Conservation (phyloP, 2,797 vertebrate genomes). For the Poecilia wingei region DNA sequence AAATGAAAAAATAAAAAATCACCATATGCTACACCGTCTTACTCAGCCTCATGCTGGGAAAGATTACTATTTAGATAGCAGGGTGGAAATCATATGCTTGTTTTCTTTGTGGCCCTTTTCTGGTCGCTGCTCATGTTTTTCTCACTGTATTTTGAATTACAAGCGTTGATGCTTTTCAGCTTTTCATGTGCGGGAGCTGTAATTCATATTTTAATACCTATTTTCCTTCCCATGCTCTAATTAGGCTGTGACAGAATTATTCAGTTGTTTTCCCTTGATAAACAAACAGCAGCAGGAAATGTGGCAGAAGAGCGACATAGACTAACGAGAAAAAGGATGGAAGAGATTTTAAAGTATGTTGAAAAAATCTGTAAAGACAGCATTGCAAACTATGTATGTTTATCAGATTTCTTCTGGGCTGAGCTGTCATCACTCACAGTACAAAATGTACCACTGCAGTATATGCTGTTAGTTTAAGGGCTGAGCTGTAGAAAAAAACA, state of each 20-base stretch:
- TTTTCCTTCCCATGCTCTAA: conserved; percentile 54
- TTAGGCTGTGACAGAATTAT: conserved; percentile 65
- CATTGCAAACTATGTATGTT: neutral
- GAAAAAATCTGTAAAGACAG: neutral
- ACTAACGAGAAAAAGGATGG: conserved; percentile 3
- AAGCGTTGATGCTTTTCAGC: conserved; percentile 37
- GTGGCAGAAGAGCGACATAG: conserved; percentile 29
- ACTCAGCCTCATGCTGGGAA: conserved; percentile 1
- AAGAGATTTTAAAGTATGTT: conserved; percentile 16
- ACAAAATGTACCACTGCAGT: conserved; percentile 1
- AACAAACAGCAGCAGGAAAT: conserved; percentile 21
- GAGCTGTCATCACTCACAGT: neutral
- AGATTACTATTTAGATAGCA: conserved; percentile 12
- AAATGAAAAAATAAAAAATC: neutral
- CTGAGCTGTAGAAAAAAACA: conserved; percentile 11
- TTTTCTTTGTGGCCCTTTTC: conserved; percentile 2
- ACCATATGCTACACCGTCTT: neutral
- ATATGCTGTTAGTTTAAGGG: neutral
- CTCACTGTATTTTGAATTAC: neutral
- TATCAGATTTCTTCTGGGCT: neutral
- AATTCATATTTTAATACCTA: conserved; percentile 59
- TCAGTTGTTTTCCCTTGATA: conserved; percentile 38
- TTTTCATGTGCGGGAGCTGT: conserved; percentile 21
- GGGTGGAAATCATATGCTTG: conserved; percentile 9
- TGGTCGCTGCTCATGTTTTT: conserved; percentile 2